Base-by-base conservation (phyloP, 2,888 invertebrate genomes). In the Sphinx pinastri region DNA sequence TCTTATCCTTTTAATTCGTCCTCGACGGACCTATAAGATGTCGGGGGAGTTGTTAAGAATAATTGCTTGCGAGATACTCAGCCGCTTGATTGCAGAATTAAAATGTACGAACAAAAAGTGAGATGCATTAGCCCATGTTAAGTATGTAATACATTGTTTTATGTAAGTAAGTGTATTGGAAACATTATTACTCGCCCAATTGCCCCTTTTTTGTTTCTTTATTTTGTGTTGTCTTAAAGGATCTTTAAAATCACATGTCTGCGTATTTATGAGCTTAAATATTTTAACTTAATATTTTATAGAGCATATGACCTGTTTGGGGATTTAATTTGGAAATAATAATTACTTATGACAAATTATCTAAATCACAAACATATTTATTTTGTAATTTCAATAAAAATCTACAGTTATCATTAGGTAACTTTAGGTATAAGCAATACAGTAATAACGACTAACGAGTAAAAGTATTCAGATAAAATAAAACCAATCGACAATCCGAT, bases 1-100 rank as follows among this genome's bases (percentile, higher is more conserved):
- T 88, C 90, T 90, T 91, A 91, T 90, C 89, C 90, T 88, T 92
- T 90, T 91, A 91, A 91, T 91, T 90, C 91, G 88, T 91, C 91
- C 88, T 88, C 86, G 75, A 82, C 81, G 85, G 87, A 88, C 89
- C 89, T 87, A 85, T 86, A 83, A 77, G 77, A 80, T 75, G 78
- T 74, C 77, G 80, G 81, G 85, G 83, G 87, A 87, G 86, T 81
- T 81, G 83, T 81, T 83, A 83, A 81, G 78, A 83, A 85, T 91
- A 92, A 93, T 92, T 91, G 89, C 90, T 84, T 88, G 84, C 82
- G 79, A 85, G 84, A 85, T 82, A 84, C 84, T 77, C 78, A 70
- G 80, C 75, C 78, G 77, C 84, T 84, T 86, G 85, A 88, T 90
- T 88, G 89, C 89, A 78, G 82, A 86, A 86, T 85, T 83, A 83